Evolutionary conservation across 92 coral and sea anemone genomes (phyloP), one percentile per base, ranked within the genome.

Genomic region (Montipora capitata): DNA sequence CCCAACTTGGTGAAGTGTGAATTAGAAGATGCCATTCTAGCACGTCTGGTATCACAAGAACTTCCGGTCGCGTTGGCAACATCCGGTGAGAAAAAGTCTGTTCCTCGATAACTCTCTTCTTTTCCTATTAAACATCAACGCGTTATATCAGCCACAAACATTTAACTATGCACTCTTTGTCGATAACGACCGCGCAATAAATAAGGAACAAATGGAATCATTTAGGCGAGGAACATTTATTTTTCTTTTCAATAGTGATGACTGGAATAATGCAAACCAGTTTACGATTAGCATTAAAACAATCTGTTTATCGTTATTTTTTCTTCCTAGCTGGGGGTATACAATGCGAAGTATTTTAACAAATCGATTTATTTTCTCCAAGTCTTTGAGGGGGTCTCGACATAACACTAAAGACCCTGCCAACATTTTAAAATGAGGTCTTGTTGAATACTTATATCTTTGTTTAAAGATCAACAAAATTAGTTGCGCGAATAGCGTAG

Each of bases 311-410:
- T 80, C 13, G 48, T 66, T 52, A 45, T 79, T 5, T 45, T 20
- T 66, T 79, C 61, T n/a, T 40, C 77, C 16, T 39, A 11, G 42
- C 65, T 15, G 61, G 66, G 66, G 85, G 67, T 51, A 20, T 39
- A 80, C 65, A 80, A 80, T 52, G 85, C 14, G 67, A 81, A 70
- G n/a, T 81, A 78, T 81, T 71, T 87, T 63, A 84, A 56, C 78
- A 72, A 77, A 87, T 78, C 85, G 88, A 84, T 90, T 84, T 84
- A 65, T 85, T 77, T 78, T 67, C 68, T 74, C 62, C 89, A 75
- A 72, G 85, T 77, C 87, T 77, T 78, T 78, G 73, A 64, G 88
- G 90, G 83, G 89, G 72, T 90, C 75, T 84, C 68, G 61, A 80
- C 14, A 43, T 13, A 5, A 49, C 69, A 61, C 72, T 78, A 84